A percentile compares a stretch with the other conserved stretches of the same genome.
phyloP scores from a whole-genome alignment of 2,888 invertebrate species.

The Orthosia cruda region DNA sequence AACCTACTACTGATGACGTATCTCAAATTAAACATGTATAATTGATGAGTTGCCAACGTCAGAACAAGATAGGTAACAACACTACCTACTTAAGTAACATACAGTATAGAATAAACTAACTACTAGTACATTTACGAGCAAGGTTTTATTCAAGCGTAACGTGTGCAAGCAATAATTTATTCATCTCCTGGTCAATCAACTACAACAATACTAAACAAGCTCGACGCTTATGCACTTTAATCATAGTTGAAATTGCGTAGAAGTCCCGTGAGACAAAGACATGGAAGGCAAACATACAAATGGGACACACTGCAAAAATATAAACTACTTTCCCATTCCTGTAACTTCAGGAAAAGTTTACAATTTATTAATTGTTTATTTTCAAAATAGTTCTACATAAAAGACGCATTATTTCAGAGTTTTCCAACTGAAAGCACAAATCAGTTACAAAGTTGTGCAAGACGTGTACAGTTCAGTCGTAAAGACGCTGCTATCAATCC shows the following conservation, averaged over 20 bases:
- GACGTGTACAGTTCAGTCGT: constrained; percentile 62
- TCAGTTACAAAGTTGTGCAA: constrained; percentile 62
- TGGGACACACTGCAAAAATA: constrained; percentile 51
- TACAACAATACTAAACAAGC: constrained; percentile 44
- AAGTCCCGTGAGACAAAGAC: too few relatives aligned
- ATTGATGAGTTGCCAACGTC: background rate
- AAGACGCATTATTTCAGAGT: constrained; percentile 36
- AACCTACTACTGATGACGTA: background rate
- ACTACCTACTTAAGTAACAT: too few relatives aligned
- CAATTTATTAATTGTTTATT: constrained; percentile 37
- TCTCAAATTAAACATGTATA: background rate
- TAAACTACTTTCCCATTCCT: constrained; percentile 5
- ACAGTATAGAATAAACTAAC: background rate
- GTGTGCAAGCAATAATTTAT: constrained; percentile 35
- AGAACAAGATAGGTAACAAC: too few relatives aligned
- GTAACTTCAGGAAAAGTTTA: constrained; percentile 3
- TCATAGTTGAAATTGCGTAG: constrained; percentile 56
- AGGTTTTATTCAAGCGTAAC: background rate
- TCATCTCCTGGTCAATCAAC: constrained; percentile 9
- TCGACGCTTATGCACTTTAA: constrained; percentile 47
- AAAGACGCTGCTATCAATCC: constrained; percentile 66
- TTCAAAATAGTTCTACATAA: constrained; percentile 31
- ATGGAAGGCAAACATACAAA: constrained; percentile 51
- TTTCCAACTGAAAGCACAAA: constrained; percentile 44
- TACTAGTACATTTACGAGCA: background rate